phyloP scores from a whole-genome alignment of 2,113 vertebrate genomes.

The Oreamnos americanus region DNA sequence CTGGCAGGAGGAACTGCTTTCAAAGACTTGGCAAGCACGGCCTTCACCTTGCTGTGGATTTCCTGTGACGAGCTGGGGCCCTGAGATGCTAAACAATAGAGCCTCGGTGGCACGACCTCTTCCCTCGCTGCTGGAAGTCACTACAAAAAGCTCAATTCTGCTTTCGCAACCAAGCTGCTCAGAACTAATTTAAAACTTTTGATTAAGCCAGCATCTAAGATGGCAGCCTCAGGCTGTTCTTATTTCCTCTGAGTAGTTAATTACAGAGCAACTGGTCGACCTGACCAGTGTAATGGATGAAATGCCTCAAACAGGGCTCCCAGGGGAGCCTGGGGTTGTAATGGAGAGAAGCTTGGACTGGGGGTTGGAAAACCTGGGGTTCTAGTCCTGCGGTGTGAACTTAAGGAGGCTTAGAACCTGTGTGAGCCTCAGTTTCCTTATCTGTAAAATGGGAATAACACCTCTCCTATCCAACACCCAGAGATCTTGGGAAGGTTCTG shows the following conservation, averaged over 20 bases:
- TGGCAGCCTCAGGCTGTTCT: rapidly evolving
- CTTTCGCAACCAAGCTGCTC: conserved; percentile 49
- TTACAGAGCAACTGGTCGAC: conserved; percentile 8
- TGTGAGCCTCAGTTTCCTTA: neutral
- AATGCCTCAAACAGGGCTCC: neutral
- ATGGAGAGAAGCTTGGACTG: rapidly evolving
- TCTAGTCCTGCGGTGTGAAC: neutral
- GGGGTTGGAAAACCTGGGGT: too few species aligned
- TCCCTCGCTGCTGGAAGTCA: neutral
- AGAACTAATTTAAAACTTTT: conserved; percentile 64
- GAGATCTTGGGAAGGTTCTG: neutral
- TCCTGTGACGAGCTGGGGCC: conserved; percentile 79
- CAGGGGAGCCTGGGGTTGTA: neutral
- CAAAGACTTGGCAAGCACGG: conserved; percentile 57
- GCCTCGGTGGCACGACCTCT: conserved; percentile 62
- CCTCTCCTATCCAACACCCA: rapidly evolving
- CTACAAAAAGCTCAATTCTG: conserved; percentile 29
- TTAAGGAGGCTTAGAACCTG: neutral
- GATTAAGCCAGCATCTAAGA: neutral
- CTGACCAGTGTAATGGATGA: rapidly evolving
- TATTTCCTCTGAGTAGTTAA: neutral
- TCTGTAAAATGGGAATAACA: neutral
- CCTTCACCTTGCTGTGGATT: conserved; percentile 77
- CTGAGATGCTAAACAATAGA: conserved; percentile 78
- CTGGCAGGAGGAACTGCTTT: conserved; percentile 58